Conservation (phyloP, 2,797 vertebrate genomes). For the Mus spretus region DNA sequence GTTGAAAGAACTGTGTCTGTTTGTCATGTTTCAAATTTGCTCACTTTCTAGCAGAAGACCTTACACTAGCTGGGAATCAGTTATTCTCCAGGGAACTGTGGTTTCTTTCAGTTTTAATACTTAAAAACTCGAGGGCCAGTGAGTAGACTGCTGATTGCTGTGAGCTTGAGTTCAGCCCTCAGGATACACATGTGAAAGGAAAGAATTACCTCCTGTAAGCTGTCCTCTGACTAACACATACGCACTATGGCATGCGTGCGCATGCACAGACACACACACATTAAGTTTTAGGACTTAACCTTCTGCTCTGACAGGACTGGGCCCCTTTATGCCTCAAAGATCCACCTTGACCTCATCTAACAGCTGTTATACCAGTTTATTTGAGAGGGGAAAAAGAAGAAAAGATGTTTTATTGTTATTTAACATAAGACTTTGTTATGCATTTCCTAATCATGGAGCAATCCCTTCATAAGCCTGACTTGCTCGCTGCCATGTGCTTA, state of each 20-base stretch:
- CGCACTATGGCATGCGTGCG: neutral
- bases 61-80: neutral
- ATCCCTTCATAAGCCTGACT: conserved; percentile 11
- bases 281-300: neutral
- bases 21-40: conserved; percentile 16
- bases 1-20: neutral
- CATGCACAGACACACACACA: no score
- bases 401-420: neutral
- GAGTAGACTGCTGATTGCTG: neutral
- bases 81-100: conserved; percentile 15
- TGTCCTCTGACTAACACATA: neutral
- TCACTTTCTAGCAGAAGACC: conserved; percentile 59
- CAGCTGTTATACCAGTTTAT: conserved; percentile 13
- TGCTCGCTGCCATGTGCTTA: conserved; percentile 5
- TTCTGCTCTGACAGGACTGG: neutral
- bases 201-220: neutral
- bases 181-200: neutral
- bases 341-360: neutral
- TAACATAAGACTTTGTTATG: neutral
- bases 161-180: neutral
- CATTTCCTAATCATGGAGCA: neutral
- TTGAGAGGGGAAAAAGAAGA: conserved; percentile 31
- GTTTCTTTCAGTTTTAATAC: neutral
- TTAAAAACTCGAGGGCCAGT: neutral
- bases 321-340: neutral